Base-by-base conservation (phyloP, 1,140 invertebrate genomes). In the Fopius arisanus region DNA sequence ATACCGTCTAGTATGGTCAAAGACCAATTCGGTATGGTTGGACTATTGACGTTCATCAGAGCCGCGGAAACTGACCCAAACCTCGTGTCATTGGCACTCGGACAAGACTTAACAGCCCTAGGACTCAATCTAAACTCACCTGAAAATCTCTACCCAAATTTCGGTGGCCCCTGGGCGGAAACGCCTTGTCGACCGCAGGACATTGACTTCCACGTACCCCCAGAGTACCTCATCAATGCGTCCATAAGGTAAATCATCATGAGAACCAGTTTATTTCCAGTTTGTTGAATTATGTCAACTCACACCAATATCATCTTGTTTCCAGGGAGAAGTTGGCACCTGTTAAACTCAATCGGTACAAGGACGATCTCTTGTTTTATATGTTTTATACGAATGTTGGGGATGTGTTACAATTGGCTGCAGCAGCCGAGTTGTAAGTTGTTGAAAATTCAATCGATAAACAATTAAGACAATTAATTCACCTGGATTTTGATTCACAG, bases 11-110 rank as follows among this genome's bases (percentile, higher is more conserved):
- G 95, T 85, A 99, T 99, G 98, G 96, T 99, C 71, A 96, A 95
- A 78, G 98, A 99, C 90, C 98, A 99, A 90, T 99, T 98, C 89
- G 98, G 98, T 76, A 99, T 99, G 90, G 97, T 99, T 74, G 98
- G 98, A 33, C 90, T 99, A 68, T 89, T 99, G 84, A 97, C 97
- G 70, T 99, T 99, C 88, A 98, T 99, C 76, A 91, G 97, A 85
- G 96, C 97, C 74, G 96, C 97, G 54, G 98, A 99, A 90, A 96
- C 96, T 21, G 96, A 99, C 90, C 96, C 95, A 26, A 97, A 97
- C 88, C 89, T 99, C 75, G 96, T 98, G 67, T 96, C 96, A 21
- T 87, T 99, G 79, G 97, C 98, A 62, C 91, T 99, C 77, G 98
- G 98, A 21, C 96, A 97, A 86, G 98, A 99, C 89, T 91, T 99